Percentiles rank a stretch among this genome's conserved stretches.
Evolutionary conservation across 2,888 invertebrate genomes (phyloP).

Genomic region (Laothoe populi): DNA sequence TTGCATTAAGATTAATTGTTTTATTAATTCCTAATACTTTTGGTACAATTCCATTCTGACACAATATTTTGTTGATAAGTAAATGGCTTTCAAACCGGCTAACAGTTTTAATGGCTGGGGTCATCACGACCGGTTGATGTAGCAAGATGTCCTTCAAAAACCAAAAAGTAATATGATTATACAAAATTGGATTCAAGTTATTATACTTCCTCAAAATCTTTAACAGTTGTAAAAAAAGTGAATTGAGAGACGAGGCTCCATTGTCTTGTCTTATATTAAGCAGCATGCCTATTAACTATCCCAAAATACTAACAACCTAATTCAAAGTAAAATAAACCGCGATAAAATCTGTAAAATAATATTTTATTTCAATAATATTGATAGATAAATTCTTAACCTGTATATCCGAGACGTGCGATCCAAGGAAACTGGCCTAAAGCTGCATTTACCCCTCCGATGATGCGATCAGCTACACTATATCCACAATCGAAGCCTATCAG

Average conservation of each 20-base stretch:
- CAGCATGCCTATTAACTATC: too few species aligned
- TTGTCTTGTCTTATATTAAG: too few species aligned
- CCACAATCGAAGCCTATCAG: conserved; percentile 83
- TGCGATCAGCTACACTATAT: conserved; percentile 81
- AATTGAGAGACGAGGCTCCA: too few species aligned
- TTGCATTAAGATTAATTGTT: too few species aligned
- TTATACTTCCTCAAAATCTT: conserved; percentile 26
- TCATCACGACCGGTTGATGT: neutral
- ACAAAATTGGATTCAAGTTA: neutral
- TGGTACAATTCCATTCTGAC: too few species aligned
- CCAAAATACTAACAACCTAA: too few species aligned
- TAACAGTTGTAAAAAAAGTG: too few species aligned
- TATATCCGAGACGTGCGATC: conserved; percentile 85
- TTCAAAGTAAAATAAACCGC: too few species aligned
- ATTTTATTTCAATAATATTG: too few species aligned
- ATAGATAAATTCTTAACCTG: conserved; percentile 48
- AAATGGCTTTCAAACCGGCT: neutral
- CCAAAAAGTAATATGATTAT: neutral
- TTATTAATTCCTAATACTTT: too few species aligned
- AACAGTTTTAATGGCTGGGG: conserved; percentile 21
- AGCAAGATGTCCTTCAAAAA: conserved; percentile 21
- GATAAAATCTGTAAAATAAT: too few species aligned
- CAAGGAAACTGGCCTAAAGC: conserved; percentile 87
- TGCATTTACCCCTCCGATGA: conserved; percentile 86
- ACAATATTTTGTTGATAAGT: neutral